phyloP scores from a whole-genome alignment of 2,888 invertebrate species.

The Brachyopa scutellaris region DNA sequence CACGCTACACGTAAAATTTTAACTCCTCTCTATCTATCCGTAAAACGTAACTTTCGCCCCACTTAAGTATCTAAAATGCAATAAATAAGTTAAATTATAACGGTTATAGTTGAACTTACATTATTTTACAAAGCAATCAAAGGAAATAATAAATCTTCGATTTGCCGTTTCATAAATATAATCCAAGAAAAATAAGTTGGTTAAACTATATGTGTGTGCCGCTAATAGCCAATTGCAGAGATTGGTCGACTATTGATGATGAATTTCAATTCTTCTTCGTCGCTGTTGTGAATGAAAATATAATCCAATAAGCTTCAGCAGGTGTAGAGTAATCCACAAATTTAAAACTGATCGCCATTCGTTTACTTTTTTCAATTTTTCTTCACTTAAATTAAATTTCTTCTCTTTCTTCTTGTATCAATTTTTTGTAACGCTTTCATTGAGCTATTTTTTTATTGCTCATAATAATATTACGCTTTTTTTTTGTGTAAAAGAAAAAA shows the following conservation, averaged over 20 bases:
- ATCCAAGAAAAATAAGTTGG: conserved; percentile 41
- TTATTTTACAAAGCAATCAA: conserved; percentile 81
- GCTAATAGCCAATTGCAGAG: conserved; percentile 14
- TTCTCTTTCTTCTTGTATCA: conserved; percentile 53
- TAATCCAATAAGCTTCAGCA: conserved; percentile 68
- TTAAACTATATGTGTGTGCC: background rate
- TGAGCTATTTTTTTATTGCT: conserved; percentile 53
- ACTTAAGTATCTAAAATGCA: too few relatives aligned
- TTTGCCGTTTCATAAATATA: conserved; percentile 54
- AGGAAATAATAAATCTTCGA: conserved; percentile 55
- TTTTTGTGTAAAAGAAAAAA: conserved; percentile 17
- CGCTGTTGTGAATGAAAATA: conserved; percentile 55
- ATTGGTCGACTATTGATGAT: conserved; percentile 21
- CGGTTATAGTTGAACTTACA: conserved; percentile 76
- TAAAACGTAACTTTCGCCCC: too few relatives aligned
- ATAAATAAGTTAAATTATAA: background rate
- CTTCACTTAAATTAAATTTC: conserved; percentile 53
- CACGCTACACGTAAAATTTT: too few relatives aligned
- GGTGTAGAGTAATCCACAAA: conserved; percentile 68
- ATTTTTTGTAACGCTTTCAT: conserved; percentile 66
- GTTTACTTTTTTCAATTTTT: conserved; percentile 24
- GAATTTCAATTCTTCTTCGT: conserved; percentile 23
- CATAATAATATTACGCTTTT: conserved; percentile 12
- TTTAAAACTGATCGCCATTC: conserved; percentile 28
- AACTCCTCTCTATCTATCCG: too few relatives aligned